A percentile compares a stretch with the other conserved stretches of the same genome.
Conservation (phyloP, 2,888 invertebrate genomes). For the Drosophila paranaensis region DNA sequence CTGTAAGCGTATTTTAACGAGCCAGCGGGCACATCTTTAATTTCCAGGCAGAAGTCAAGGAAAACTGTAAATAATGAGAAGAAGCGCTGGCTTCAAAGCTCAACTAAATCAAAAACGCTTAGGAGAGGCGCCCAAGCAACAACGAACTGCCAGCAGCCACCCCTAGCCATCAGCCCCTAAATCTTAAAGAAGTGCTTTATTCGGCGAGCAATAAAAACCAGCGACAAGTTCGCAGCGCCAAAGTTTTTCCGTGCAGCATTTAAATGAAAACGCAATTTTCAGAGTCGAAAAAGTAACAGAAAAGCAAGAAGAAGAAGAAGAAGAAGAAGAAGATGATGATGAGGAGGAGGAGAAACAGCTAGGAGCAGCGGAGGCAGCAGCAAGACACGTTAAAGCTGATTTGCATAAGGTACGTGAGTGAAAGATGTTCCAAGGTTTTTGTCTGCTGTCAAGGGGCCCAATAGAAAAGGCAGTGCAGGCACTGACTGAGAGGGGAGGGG, state of each 20-base stretch:
- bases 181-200: constrained; percentile 38
- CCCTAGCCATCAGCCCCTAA: constrained; percentile 3
- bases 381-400: constrained; percentile 70
- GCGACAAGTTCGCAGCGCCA: constrained; percentile 41
- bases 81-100: constrained; percentile 53
- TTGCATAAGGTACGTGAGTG: constrained; percentile 68
- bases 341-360: neutral
- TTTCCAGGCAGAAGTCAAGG: constrained; percentile 16
- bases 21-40: constrained; percentile 27
- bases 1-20: constrained; percentile 12
- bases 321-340: too few species aligned
- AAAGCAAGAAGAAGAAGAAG: constrained; percentile 12
- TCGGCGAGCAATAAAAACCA: constrained; percentile 45
- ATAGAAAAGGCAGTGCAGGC: neutral
- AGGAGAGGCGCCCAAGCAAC: constrained; percentile 7
- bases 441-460: constrained; percentile 16
- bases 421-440: constrained; percentile 43
- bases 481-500: neutral
- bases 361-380: constrained; percentile 5
- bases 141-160: neutral
- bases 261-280: constrained; percentile 77
- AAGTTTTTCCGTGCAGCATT: constrained; percentile 61
- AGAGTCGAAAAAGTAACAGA: constrained; percentile 15
- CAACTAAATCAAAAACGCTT: constrained; percentile 76
- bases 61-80: constrained; percentile 55